phyloP scores from a whole-genome alignment of 2,797 vertebrate genomes.

The Gadopsis marmoratus region DNA sequence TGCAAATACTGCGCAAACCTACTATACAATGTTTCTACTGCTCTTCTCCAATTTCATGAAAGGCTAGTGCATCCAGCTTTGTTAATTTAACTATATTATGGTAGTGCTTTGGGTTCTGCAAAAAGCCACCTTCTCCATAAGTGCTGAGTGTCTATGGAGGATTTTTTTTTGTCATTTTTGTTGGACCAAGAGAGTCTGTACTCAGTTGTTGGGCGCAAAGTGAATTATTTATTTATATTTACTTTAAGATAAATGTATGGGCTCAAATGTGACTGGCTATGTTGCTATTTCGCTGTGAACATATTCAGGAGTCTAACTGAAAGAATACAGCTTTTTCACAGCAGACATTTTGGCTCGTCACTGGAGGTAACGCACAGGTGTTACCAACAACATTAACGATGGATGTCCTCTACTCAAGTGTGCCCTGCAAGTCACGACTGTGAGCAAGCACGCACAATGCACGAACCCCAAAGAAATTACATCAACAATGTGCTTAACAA shows the following conservation, averaged over 20 bases:
- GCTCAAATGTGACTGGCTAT: background rate
- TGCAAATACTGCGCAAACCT: background rate
- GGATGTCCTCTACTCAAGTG: background rate
- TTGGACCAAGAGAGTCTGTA: background rate
- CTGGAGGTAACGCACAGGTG: slow-evolving; percentile 1
- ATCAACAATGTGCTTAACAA: too few relatives aligned
- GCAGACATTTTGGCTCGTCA: background rate
- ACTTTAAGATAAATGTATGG: background rate
- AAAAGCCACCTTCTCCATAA: background rate
- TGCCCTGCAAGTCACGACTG: background rate
- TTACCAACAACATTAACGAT: background rate
- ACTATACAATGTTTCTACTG: background rate
- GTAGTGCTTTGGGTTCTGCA: background rate
- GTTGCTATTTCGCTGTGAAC: background rate
- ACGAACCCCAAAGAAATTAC: background rate
- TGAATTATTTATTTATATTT: background rate
- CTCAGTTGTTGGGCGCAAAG: background rate
- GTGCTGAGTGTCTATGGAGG: background rate
- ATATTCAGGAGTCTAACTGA: background rate
- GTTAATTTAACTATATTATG: background rate
- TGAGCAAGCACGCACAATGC: background rate
- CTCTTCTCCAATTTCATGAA: background rate
- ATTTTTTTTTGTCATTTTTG: background rate
- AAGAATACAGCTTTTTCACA: background rate
- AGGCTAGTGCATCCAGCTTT: background rate